Evolutionary conservation across 2,888 invertebrate genomes (phyloP).

Genomic region (Cepaea hortensis): DNA sequence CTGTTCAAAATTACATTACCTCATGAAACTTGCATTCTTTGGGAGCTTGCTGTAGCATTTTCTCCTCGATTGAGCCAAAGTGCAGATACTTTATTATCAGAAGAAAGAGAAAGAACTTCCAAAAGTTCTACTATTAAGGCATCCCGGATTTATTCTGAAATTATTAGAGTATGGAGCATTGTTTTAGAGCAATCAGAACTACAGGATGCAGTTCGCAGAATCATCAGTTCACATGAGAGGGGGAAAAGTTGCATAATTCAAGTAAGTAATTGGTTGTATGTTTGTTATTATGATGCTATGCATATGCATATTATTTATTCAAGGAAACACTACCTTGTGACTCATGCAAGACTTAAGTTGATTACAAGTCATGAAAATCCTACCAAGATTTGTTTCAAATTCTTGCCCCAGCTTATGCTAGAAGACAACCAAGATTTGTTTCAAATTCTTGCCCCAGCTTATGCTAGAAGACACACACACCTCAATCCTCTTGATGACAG

Average conservation of each 20-base stretch:
- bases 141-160: slow-evolving; percentile 67
- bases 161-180: slow-evolving; percentile 61
- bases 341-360: no score
- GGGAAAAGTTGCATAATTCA: slow-evolving; percentile 63
- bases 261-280: neutral
- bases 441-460: no score
- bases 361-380: no score
- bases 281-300: no score
- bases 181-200: slow-evolving; percentile 53
- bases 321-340: no score
- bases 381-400: no score
- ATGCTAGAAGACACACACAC: no score
- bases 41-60: slow-evolving; percentile 70
- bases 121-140: slow-evolving; percentile 55
- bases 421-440: no score
- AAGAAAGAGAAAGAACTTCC: slow-evolving; percentile 53
- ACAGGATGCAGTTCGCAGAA: slow-evolving; percentile 53
- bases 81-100: slow-evolving; percentile 58
- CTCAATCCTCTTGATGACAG: no score
- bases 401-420: no score
- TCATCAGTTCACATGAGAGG: slow-evolving; percentile 63
- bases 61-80: slow-evolving; percentile 65
- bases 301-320: no score
- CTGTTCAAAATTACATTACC: slow-evolving; percentile 32
- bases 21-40: slow-evolving; percentile 59